Evolutionary conservation across 2,113 vertebrate species (phyloP), one percentile per base, ranked within the genome.

Genomic region (Piaya cayana): DNA sequence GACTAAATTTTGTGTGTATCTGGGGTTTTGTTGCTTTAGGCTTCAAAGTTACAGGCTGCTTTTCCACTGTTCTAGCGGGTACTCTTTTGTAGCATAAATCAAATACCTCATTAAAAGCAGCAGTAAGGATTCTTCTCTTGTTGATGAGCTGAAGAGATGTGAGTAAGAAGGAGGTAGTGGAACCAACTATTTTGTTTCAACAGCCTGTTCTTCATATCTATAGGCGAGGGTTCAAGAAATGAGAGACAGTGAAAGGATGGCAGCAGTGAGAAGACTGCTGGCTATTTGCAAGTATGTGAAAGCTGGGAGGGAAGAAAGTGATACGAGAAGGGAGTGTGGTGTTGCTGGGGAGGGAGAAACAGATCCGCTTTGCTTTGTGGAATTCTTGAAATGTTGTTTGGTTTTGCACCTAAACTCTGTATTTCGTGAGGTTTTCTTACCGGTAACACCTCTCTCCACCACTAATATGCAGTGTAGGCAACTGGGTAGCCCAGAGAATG

Each of bases 251-350:
- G 2, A 26, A 65, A 56, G 60, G 39, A 27, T 52, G 88, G 88
- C 43, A 63, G 23, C 55, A 39, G 52, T 17, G 72, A 64, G 37
- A 68, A 88, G n/a, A 25, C 49, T 94, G 34, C 79, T 76, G 63
- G 26, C 11, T 64, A 1, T 81, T 91, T 63, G n/a, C 36, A 74
- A 88, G 58, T 30, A 14, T 0, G 6, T 1, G 21, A 23, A 52
- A 71, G 49, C 0, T 10, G 34, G 36, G 62, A 27, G 36, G 65
- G n/a, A 59, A 39, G 58, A 32, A 32, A 16, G 37, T 9, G 17
- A 7, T 1, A 9, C 0, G 10, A 59, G 29, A 49, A 75, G 64
- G 69, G 29, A 3, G 2, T 15, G 29, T 43, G 42, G 58, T 1
- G 0, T 8, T 9, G 49, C 8, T 68, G 43, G 50, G 34, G 37